phyloP scores from a whole-genome alignment of 2,113 vertebrate species.

The Synodontis membranacea region DNA sequence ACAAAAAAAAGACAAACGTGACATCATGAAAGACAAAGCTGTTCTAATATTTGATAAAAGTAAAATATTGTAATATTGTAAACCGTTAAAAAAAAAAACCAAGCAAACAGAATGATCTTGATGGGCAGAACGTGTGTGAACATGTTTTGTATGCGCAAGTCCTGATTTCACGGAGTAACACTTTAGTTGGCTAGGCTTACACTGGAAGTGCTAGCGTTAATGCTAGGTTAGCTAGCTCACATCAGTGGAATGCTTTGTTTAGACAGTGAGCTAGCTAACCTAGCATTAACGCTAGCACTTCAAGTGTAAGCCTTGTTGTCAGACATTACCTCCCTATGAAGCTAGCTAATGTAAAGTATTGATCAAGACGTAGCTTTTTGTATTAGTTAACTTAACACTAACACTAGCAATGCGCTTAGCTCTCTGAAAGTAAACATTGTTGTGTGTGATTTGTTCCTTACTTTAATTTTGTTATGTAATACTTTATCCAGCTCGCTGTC shows the following conservation, averaged over 20 bases:
- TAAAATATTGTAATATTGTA: neutral
- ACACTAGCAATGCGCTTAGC: neutral
- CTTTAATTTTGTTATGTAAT: neutral
- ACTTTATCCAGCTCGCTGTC: neutral
- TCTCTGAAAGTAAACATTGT: no score
- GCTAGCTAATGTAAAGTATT: neutral
- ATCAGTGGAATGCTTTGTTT: no score
- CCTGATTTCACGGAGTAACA: neutral
- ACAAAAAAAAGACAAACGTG: conserved; percentile 5
- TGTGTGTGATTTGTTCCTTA: neutral
- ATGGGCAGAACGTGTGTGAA: neutral
- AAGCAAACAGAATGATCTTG: neutral
- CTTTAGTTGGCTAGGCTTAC: no score
- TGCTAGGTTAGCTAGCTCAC: neutral
- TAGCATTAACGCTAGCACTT: neutral
- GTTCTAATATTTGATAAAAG: neutral
- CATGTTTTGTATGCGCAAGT: neutral
- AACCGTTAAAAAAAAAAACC: neutral
- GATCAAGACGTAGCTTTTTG: neutral
- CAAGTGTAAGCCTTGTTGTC: neutral
- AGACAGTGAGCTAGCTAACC: neutral
- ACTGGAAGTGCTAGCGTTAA: no score
- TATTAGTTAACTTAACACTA: neutral
- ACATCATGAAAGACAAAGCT: neutral
- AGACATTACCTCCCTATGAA: neutral